Base-by-base conservation (phyloP, 2,113 vertebrate species). In the Nycticryphes semicollaris region DNA sequence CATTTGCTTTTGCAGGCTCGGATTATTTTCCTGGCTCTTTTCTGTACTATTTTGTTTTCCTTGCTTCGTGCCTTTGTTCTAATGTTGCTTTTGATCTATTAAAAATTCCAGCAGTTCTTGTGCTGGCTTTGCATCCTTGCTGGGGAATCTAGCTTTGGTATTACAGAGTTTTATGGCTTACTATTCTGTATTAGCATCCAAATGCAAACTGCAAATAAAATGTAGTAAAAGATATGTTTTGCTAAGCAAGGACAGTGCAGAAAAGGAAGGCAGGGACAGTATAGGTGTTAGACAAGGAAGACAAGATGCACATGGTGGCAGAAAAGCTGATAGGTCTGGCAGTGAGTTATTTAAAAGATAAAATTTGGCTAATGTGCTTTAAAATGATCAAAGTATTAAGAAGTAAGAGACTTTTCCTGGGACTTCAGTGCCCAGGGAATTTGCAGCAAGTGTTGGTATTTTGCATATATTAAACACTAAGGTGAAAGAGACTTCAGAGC, bases 11-110 rank as follows among this genome's bases (percentile, higher is more conserved):
- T 94, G 72, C 59, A 70, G 68, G 70, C 56, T 88, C 47, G 0
- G 1, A 94, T 95, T 92, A 62, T 95, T 90, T 94, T 90, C 57
- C 70, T 92, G 80, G 53, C 86, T 91, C 62, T 84, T 87, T 67
- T 68, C 66, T 39, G 66, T 66, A 66, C 84, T 91, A 5, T 77
- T 93, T 92, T 89, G 69, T 93, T 95, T 85, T 69, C n/a, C 56
- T 87, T 78, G 39, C 87, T 83, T 94, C 6, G 0, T 79, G 15
- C 39, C 70, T 94, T 93, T 92, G 83, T 92, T 94, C 90, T 92
- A 45, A 18, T 92, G 23, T 50, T 91, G 74, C 80, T 93, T 95
- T 96, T 95, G 85, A 94, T 89, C 68, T 93, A 1, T 78, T 86
- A 67, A 81, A 94, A 89, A 62, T 39, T 69, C 69, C 75, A 76